A percentile compares a stretch with the other conserved stretches of the same genome.
These are phyloP conservation scores for Formica selysi DNA, from an alignment of 1,140 invertebrate species.

Conservation along the genomic window DNA sequence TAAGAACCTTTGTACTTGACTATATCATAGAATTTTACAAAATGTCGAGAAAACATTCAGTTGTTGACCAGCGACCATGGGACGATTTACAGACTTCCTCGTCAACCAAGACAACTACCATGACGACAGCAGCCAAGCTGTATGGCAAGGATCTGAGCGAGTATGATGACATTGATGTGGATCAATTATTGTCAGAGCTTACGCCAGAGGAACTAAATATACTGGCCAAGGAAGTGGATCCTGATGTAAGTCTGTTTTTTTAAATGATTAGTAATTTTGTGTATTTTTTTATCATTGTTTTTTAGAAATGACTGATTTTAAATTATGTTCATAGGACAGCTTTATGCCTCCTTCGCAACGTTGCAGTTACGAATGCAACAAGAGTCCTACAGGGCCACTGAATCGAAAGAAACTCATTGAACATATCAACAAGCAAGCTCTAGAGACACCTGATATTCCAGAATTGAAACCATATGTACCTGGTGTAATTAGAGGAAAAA, in stretches of 20 bases:
- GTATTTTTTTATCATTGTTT: background rate
- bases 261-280: background rate
- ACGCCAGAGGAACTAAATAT: conserved; percentile 98
- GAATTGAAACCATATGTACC: conserved; percentile 97
- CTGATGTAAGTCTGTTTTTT: conserved; percentile 93
- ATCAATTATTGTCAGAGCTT: conserved; percentile 97
- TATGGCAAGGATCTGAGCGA: conserved; percentile 97
- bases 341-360: conserved; percentile 98
- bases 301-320: background rate
- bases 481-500: conserved; percentile 96
- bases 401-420: conserved; percentile 98
- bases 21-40: background rate
- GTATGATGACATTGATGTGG: conserved; percentile 98
- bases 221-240: conserved; percentile 99
- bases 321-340: conserved; percentile 92
- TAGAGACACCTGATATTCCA: conserved; percentile 98
- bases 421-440: conserved; percentile 98
- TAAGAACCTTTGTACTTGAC: background rate
- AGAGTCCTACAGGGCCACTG: conserved; percentile 97
- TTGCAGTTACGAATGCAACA: conserved; percentile 98
- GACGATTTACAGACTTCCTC: conserved; percentile 91
- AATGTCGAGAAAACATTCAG: conserved; percentile 71
- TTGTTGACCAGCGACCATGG: conserved; percentile 73
- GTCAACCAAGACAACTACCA: conserved; percentile 94
- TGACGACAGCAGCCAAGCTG: conserved; percentile 95